Conservation (phyloP, 2,888 invertebrate genomes). For the Mystacides longicornis region DNA sequence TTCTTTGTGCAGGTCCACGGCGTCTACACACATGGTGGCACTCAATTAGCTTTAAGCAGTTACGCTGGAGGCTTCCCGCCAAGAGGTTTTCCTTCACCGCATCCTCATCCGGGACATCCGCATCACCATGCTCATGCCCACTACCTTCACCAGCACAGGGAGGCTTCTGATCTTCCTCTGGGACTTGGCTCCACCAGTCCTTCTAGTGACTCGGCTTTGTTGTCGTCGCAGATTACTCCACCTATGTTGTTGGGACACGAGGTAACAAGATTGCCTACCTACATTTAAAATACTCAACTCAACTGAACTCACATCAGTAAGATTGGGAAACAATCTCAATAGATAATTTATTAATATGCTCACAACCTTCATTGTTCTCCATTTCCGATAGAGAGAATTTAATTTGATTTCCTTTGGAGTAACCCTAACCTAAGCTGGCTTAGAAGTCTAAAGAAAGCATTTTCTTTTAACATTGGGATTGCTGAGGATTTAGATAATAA, state of each 20-base stretch:
- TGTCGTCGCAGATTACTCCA: conserved; percentile 18
- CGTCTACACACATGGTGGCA: conserved; percentile 40
- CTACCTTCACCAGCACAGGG: conserved; percentile 9
- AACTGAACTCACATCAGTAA: no score
- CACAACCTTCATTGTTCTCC: no score
- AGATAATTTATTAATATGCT: no score
- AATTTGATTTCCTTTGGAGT: no score
- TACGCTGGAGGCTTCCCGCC: conserved; percentile 30
- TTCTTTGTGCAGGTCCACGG: conserved; percentile 33
- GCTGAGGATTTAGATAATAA: no score
- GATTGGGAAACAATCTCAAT: no score
- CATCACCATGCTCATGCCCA: conserved; percentile 16
- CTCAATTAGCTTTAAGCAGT: conserved; percentile 29
- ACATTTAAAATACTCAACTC: not conserved
- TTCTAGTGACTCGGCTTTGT: conserved; percentile 18
- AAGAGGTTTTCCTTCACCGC: conserved; percentile 30
- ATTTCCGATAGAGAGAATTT: no score
- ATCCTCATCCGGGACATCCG: conserved; percentile 31
- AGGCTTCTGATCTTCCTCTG: conserved; percentile 16
- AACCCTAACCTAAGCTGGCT: no score
- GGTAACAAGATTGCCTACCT: conserved; percentile 4
- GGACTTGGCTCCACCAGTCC: conserved; percentile 14
- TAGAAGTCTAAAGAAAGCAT: no score
- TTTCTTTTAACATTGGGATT: no score
- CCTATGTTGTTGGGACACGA: conserved; percentile 21